Conservation (phyloP, 2,113 vertebrate species). For the Microcebus griseorufus region DNA sequence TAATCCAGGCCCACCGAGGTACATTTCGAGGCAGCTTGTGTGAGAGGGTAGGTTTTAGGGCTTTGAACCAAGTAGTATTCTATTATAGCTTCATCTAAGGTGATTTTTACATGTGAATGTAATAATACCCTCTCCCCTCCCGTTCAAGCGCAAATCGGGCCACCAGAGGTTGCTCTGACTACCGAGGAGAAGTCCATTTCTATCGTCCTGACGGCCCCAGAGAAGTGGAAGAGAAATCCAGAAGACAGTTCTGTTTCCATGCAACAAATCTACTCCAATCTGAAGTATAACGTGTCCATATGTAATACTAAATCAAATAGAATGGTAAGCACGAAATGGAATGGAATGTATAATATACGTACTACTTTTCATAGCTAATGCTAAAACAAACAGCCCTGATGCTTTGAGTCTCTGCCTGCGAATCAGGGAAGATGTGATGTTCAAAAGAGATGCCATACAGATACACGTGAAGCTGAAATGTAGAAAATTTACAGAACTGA, state of each 20-base stretch:
- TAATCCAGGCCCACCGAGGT: background rate
- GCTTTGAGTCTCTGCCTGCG: background rate
- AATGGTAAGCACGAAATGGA: slow-evolving; percentile 82
- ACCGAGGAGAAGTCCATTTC: slow-evolving; percentile 83
- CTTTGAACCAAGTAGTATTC: background rate
- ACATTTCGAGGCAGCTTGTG: background rate
- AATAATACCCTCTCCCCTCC: background rate
- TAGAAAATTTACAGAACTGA: background rate
- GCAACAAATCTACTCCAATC: slow-evolving; percentile 83
- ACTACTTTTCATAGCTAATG: background rate
- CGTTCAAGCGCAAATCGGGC: slow-evolving; percentile 88
- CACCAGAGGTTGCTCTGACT: slow-evolving; percentile 87
- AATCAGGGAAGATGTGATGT: background rate
- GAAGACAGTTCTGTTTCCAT: slow-evolving; percentile 81
- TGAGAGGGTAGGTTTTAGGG: background rate
- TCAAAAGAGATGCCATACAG: background rate
- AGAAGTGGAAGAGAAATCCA: slow-evolving; percentile 86
- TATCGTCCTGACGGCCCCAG: slow-evolving; percentile 87
- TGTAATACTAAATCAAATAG: slow-evolving; percentile 80
- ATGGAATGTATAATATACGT: background rate
- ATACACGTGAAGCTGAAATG: background rate
- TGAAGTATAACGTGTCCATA: slow-evolving; percentile 89
- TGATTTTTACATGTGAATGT: slow-evolving; percentile 40
- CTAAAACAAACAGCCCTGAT: background rate
- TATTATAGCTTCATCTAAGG: background rate